Conservation (phyloP, 2,888 invertebrate species). For the Sinelater perroti region DNA sequence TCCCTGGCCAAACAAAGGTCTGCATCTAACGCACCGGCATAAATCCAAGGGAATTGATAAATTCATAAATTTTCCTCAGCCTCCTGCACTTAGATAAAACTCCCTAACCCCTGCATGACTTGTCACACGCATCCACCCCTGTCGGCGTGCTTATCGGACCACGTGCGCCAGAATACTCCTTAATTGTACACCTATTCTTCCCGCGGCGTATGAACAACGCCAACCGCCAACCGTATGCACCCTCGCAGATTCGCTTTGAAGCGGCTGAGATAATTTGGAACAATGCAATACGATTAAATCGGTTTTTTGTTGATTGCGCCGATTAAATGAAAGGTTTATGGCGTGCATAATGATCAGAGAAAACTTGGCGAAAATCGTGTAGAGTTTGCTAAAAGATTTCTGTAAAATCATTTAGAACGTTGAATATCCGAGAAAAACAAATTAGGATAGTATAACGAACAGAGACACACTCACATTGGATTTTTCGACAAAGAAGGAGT, state of each 20-base stretch:
- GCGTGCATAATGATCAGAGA: no score
- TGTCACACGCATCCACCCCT: constrained; percentile 41
- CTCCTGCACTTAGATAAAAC: constrained; percentile 34
- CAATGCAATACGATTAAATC: not conserved
- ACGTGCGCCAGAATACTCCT: constrained; percentile 50
- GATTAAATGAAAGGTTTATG: no score
- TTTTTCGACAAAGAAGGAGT: no score
- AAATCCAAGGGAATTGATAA: constrained; percentile 35
- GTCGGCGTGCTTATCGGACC: constrained; percentile 45
- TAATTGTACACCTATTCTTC: constrained; percentile 52
- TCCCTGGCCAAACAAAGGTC: not conserved
- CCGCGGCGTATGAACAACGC: constrained; percentile 38
- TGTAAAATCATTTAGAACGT: no score
- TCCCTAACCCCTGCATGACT: constrained; percentile 34
- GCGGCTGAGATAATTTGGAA: not conserved
- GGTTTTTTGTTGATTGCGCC: no score
- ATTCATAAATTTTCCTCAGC: constrained; percentile 35
- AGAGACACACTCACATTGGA: no score
- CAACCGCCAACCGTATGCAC: constrained; percentile 33
- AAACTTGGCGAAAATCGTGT: no score
- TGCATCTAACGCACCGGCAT: not conserved
- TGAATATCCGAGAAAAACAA: no score
- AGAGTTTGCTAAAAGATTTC: no score
- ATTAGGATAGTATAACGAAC: no score
- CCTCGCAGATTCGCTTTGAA: not conserved